Evolutionary conservation across 23 tunicate genomes (phyloP).

Genomic region (Ascidia mentula): DNA sequence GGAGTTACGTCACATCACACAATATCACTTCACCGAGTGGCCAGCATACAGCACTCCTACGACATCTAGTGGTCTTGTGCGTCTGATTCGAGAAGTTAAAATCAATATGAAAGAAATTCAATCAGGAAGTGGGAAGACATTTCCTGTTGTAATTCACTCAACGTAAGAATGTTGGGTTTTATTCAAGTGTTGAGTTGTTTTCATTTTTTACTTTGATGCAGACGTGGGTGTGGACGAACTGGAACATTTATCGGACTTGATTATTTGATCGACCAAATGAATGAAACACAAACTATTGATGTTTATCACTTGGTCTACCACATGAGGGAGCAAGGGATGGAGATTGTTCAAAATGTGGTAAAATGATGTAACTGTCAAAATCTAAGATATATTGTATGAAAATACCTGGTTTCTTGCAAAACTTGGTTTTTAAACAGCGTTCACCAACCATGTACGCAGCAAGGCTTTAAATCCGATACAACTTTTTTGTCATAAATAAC

Average conservation of each 20-base stretch:
- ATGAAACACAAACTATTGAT: background rate
- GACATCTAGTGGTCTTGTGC: conserved; percentile 1
- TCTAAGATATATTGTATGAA: too few relatives aligned
- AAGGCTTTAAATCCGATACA: too few relatives aligned
- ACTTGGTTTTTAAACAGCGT: too few relatives aligned
- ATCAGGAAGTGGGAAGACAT: background rate
- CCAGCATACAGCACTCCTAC: background rate
- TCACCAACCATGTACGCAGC: too few relatives aligned
- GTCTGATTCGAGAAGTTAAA: conserved; percentile 12
- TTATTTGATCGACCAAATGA: background rate
- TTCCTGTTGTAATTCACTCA: background rate
- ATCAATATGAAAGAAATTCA: background rate
- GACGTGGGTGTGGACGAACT: background rate
- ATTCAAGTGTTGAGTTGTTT: background rate
- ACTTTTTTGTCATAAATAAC: too few relatives aligned
- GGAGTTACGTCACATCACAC: background rate
- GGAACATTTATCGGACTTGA: background rate
- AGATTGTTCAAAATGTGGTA: background rate
- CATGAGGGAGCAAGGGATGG: background rate
- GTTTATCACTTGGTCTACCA: background rate
- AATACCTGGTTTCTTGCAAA: too few relatives aligned
- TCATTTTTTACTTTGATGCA: background rate
- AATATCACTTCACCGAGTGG: background rate
- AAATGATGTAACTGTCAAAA: background rate
- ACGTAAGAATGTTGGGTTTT: background rate